Evolutionary conservation across 2,797 vertebrate species (phyloP).

Genomic region (Amazona ochrocephala): DNA sequence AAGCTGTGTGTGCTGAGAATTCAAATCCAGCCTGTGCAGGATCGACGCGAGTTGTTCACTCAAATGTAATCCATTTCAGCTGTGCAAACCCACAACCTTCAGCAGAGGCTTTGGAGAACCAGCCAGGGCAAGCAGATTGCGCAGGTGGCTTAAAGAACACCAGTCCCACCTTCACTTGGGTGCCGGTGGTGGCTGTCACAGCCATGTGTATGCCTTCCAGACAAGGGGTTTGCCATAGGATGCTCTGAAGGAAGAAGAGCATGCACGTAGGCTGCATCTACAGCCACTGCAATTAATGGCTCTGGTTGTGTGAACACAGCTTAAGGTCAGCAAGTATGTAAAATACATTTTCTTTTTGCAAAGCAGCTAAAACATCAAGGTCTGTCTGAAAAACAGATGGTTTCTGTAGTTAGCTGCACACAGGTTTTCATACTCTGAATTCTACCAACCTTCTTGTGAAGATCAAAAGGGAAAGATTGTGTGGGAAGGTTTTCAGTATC

Average conservation of each 20-base stretch:
- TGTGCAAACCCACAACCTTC: neutral
- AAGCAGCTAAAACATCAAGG: neutral
- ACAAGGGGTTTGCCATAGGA: neutral
- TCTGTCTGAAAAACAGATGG: neutral
- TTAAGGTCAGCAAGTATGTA: neutral
- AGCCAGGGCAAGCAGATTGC: neutral
- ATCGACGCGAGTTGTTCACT: neutral
- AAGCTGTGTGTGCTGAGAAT: neutral
- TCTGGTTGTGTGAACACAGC: too few species aligned
- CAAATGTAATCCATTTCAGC: neutral
- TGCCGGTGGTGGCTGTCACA: accelerated
- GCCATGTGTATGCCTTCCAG: accelerated
- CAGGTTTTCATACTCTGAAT: neutral
- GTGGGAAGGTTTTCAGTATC: neutral
- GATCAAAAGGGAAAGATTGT: neutral
- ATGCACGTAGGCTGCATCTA: neutral
- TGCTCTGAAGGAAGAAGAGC: neutral
- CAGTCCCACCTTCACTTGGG: neutral
- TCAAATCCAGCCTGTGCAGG: neutral
- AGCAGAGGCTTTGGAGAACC: accelerated
- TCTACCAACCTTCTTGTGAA: neutral
- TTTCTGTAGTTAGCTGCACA: neutral
- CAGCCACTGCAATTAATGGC: neutral
- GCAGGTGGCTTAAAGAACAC: neutral
- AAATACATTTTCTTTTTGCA: neutral